Evolutionary conservation across 2,113 vertebrate genomes (phyloP), one percentile per base, ranked within the genome.

Genomic region (Lanius collurio): DNA sequence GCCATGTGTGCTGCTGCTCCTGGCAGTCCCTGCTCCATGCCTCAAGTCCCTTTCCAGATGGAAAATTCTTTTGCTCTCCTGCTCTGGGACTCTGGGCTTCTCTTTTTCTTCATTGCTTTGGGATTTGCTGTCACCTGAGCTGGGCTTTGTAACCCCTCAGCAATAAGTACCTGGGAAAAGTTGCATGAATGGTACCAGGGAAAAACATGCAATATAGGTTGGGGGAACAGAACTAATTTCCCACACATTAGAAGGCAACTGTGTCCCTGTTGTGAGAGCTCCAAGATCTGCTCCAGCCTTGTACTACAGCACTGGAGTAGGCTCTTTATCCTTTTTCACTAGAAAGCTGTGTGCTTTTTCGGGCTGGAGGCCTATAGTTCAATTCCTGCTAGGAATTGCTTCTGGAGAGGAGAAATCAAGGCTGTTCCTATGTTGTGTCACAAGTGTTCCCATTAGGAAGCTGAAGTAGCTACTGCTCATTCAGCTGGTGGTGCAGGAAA

Each of bases 11-110:
- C 63, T 69, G 33, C 74, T 69, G 81, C n/a, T 63, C 80, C 15
- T 4, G 2, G 93, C 87, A 84, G 65, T 78, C 73, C 56, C 65
- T 71, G 60, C 52, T 87, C 42, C 50, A 26, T 46, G 56, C 52
- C 42, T 91, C 23, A 24, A 63, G 77, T 78, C 81, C 68, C 71
- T 89, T 86, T 89, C 80, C 76, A 92, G 86, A 68, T 96, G 86
- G 89, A 96, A 95, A 94, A 89, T 92, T 94, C 89, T 69, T 93
- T 80, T 87, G 59, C 52, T 93, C 6, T 83, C 33, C n/a, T 73
- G 67, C 71, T 80, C 60, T 65, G 80, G 24, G 60, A 24, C 16
- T 83, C 50, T 81, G 75, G 28, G 76, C 13, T 90, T 90, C 56
- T 79, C 49, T 91, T 87, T 90, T 85, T 71, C 68, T 65, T 93